A percentile compares a stretch with the other conserved stretches of the same genome.
Evolutionary conservation across 1,140 invertebrate genomes (phyloP).

Genomic region (Drosophila mojavensis): DNA sequence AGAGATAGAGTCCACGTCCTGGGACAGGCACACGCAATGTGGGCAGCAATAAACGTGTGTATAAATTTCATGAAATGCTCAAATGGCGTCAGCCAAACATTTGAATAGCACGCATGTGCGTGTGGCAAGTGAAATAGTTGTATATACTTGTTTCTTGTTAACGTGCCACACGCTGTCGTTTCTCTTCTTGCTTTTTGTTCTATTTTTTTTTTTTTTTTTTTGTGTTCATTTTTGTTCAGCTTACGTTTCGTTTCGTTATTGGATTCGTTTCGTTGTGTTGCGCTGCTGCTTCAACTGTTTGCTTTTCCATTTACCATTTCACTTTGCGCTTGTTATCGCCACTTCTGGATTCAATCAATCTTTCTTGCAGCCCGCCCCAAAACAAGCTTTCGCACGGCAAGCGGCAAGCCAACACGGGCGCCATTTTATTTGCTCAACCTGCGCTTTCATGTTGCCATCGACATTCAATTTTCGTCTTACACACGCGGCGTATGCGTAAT

Average conservation of each 20-base stretch:
- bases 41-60: slow-evolving; percentile 68
- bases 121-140: slow-evolving; percentile 61
- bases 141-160: slow-evolving; percentile 47
- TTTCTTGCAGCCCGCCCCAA: slow-evolving; percentile 52
- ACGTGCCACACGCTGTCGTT: slow-evolving; percentile 43
- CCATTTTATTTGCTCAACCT: slow-evolving; percentile 41
- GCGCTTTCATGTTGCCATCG: neutral
- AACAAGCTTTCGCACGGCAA: slow-evolving; percentile 53
- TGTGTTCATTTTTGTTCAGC: no score
- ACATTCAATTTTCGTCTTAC: neutral
- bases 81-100: slow-evolving; percentile 76
- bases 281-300: slow-evolving; percentile 54
- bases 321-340: slow-evolving; percentile 76
- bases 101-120: slow-evolving; percentile 76
- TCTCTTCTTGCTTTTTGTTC: neutral
- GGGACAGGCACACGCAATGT: slow-evolving; percentile 40
- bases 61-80: slow-evolving; percentile 71
- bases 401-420: slow-evolving; percentile 46
- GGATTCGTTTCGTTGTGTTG: neutral
- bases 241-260: no score
- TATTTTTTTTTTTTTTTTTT: neutral
- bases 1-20: neutral
- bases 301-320: slow-evolving; percentile 67
- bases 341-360: slow-evolving; percentile 81
- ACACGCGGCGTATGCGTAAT: slow-evolving; percentile 53